Evolutionary conservation across 2,888 invertebrate genomes (phyloP), one percentile per base, ranked within the genome.

Genomic region (Athetis lepigone): DNA sequence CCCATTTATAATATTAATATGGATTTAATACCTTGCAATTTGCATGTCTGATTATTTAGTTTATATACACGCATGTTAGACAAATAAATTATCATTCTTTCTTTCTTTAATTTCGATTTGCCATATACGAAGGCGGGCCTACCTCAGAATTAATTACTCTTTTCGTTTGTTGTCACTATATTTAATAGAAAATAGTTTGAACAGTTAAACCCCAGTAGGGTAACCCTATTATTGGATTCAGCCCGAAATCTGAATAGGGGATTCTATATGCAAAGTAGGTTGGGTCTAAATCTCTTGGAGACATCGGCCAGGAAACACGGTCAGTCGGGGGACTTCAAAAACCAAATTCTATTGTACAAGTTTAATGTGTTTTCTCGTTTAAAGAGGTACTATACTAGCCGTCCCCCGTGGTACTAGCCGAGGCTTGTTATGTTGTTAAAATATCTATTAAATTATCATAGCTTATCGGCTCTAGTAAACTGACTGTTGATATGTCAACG

Each of bases 231-330:
- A 63, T n/a, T 42, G 46, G n/a, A 55, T 73, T 73, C 36, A 39
- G 40, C 49, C 29, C 21, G 36, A 49, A 52, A 57, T 57, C 39
- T 68, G 37, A 68, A 67, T 49, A 50, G 39, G 25, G 62, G 47
- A 57, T 72, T 43, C 50, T 68, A 50, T 72, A 72, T 72, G 62
- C 29, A 68, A 72, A 72, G 63, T 46, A 36, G 52, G 43, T 25
- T 42, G 64, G 39, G n/a, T 57, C 42, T 50, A 46, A 57, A 62
- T 62, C 40, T 68, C 33, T 9, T 16, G 19, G 11, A 46, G 62
- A 55, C 46, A 45, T 36, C 40, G 63, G 50, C 39, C 50, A 58
- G 57, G 54, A 68, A 46, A 40, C 36, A 33, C 16, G 57, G 16
- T 13, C 29, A 21, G 16, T 4, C n/a, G 21, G 6, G 45, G 55